Evolutionary conservation across 2,113 vertebrate genomes (phyloP), one percentile per base, ranked within the genome.

Genomic region (Strix uralensis): DNA sequence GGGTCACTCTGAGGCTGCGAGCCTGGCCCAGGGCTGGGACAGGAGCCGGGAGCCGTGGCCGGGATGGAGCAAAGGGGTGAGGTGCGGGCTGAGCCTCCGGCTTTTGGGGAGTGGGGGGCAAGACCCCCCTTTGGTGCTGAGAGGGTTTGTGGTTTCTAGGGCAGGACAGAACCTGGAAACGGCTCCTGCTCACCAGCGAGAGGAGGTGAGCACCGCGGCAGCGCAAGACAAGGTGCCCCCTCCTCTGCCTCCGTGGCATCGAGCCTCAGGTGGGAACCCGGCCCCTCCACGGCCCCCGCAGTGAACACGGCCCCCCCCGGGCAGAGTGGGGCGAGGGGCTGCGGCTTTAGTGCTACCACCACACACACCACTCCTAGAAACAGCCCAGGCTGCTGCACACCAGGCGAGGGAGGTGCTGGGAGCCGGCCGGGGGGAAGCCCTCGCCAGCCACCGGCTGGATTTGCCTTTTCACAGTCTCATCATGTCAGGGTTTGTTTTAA

Each of bases 141-240:
- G 6, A 36, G 57, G 36, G 44, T 12, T 61, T 4, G 0, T 22
- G 46, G 40, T 13, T 59, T 34, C 29, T 7, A 18, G 26, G 2
- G 1, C 17, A 49, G 73, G 86, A 54, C 36, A 70, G 66, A 65
- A 42, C 10, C n/a, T 54, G 54, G 49, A 12, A 32, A 47, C 0
- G 1, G 90, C 40, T 71, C 51, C 34, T 0, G 9, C n/a, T 32
- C 3, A 1, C 10, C 27, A 32, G 36, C 0, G 2, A 34, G 63
- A 27, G 21, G 15, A n/a, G n/a, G 12, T 0, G 71, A 69, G 77
- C 27, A 7, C 5, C 51, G 30, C 5, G 16, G 42, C 9, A 26
- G 73, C 81, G 73, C 30, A 11, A 25, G 36, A 44, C 11, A 11
- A 69, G 69, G 62, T 22, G 71, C 25, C 10, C 15, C 51, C 61